A percentile compares a stretch with the other conserved stretches of the same genome.
Evolutionary conservation across 2,888 invertebrate species (phyloP).

Genomic region (Agriopis leucophaearia): DNA sequence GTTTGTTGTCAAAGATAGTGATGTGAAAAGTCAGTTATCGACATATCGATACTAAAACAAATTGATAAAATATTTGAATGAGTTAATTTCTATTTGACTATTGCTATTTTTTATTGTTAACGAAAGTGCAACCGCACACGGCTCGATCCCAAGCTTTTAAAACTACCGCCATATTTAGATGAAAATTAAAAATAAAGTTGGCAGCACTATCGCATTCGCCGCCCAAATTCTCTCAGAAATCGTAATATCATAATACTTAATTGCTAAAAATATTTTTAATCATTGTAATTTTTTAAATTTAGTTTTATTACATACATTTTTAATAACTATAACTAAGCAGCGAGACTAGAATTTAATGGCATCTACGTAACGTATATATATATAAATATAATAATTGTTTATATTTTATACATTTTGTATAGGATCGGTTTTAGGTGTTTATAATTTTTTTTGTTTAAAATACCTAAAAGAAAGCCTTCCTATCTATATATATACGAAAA

Average conservation of each 20-base stretch:
- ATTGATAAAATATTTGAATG: neutral
- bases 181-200: constrained; percentile 30
- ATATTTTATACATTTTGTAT: constrained; percentile 48
- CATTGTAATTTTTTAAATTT: constrained; percentile 52
- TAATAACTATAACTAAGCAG: constrained; percentile 70
- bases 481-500: constrained; percentile 16
- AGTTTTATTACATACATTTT: constrained; percentile 68
- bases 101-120: neutral
- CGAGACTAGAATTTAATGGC: constrained; percentile 82
- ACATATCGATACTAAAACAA: constrained; percentile 19
- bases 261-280: constrained; percentile 62
- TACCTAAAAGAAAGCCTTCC: constrained; percentile 16
- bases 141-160: constrained; percentile 53
- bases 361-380: constrained; percentile 70
- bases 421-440: constrained; percentile 40
- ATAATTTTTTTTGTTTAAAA: constrained; percentile 23
- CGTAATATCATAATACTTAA: constrained; percentile 71
- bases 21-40: constrained; percentile 14
- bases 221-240: constrained; percentile 55
- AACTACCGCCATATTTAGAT: constrained; percentile 45
- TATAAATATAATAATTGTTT: constrained; percentile 58
- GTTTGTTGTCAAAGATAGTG: constrained; percentile 32
- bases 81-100: neutral
- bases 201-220: constrained; percentile 48
- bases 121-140: constrained; percentile 50